Base-by-base conservation (phyloP, 2,113 vertebrate genomes). In the Planiliza haematocheilus region DNA sequence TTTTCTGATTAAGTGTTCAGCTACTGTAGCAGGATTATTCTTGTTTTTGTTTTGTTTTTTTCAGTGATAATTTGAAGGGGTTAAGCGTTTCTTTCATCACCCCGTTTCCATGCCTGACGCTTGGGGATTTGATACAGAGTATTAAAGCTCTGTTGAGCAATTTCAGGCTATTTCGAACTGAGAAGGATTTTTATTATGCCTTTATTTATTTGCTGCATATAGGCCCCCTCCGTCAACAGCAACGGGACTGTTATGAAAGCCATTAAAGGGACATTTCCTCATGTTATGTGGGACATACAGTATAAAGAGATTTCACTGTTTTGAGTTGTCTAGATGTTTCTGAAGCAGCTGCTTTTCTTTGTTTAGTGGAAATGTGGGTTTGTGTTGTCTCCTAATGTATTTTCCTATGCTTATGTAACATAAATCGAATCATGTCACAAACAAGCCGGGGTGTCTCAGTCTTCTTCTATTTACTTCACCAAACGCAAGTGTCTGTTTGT, bases 391-490 rank as follows among this genome's bases (percentile, higher is more conserved):
- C 16, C 20, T 34, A 1, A n/a, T 85, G 81, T 74, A 34, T 68
- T 74, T 77, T 62, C 14, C 11, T 63, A 86, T 74, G 60, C 58
- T 71, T 63, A 57, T 62, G 70, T 74, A 84, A 64, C 68, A 74
- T 79, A 68, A 88, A 87, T 78, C 3, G 86, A 84, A 82, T 68
- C 52, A 53, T 70, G 34, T 83, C 62, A 53, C 59, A 63, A 79
- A 72, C 66, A 57, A 10, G 73, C 70, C 43, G 42, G 5, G 36
- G 7, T 0, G 69, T 20, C 53, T 74, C 21, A 2, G 0, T 80
- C 10, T 52, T 62, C 30, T 62, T 69, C n/a, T 30, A 4, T 57
- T 52, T 16, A 50, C 21, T 43, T 67, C 37, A 56, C 17, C 13
- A 5, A 41, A 60, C 58, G 6, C 13, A 24, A 60, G 12, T 43